These are phyloP conservation scores for Lepeophtheirus nordmannii DNA, from an alignment of 2,888 invertebrate genomes.

Conservation along the genomic window DNA sequence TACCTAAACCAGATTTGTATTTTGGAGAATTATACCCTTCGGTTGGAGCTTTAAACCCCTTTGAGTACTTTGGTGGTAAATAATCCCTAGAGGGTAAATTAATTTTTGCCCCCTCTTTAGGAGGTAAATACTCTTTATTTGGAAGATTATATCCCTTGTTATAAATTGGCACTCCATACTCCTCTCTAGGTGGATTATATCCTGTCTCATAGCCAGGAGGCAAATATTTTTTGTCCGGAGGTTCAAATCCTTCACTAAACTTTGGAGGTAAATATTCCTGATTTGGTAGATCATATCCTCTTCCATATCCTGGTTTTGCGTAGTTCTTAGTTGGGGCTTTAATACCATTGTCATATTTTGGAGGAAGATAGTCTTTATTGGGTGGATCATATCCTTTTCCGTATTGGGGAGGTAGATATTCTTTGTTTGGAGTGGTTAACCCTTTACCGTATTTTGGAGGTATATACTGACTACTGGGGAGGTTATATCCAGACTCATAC, in stretches of 20 bases:
- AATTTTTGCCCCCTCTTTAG: not conserved
- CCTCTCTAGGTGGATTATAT: constrained; percentile 2
- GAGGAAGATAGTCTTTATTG: constrained; percentile 7
- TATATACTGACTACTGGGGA: not conserved
- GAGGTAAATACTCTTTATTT: constrained; percentile 2
- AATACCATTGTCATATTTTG: not conserved
- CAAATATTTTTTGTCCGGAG: constrained; percentile 2
- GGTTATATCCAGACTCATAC: not conserved
- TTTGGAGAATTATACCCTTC: too few relatives aligned
- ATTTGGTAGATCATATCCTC: not conserved
- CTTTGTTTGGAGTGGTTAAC: not conserved
- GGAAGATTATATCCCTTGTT: not conserved
- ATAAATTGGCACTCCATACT: not conserved
- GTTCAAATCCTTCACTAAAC: not conserved
- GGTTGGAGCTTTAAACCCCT: too few relatives aligned
- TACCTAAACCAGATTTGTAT: not conserved
- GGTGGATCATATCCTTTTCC: not conserved
- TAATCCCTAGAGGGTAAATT: not conserved
- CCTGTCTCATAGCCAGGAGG: not conserved
- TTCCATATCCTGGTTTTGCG: not conserved
- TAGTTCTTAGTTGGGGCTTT: not conserved
- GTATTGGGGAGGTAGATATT: constrained; percentile 15
- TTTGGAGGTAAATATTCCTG: constrained; percentile 6
- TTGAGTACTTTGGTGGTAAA: constrained; percentile 8
- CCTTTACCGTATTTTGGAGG: not conserved